phyloP scores from a whole-genome alignment of 2,113 vertebrate genomes.

The Mus pahari region DNA sequence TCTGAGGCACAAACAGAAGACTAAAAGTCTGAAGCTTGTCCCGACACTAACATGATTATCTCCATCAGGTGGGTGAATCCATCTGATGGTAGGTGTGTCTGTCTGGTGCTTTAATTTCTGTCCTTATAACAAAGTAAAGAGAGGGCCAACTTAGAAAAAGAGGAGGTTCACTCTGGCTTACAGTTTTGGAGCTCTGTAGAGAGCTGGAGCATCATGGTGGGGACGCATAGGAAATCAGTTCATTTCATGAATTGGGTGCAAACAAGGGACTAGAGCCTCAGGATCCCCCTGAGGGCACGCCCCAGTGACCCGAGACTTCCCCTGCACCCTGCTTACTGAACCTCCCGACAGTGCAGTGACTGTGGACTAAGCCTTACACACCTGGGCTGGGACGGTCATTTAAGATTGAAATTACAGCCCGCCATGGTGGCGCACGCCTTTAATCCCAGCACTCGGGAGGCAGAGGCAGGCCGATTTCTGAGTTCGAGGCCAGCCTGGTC shows the following conservation, averaged over 20 bases:
- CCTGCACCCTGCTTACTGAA: background rate
- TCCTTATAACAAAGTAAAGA: background rate
- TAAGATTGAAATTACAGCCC: background rate
- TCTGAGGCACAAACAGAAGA: background rate
- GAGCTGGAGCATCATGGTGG: background rate
- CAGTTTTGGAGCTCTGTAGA: background rate
- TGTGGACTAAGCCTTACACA: background rate
- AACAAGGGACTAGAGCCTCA: background rate
- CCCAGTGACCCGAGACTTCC: background rate
- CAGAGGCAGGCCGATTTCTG: too few species aligned
- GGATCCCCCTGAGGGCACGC: background rate
- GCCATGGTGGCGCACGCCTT: too few species aligned
- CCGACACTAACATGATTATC: background rate
- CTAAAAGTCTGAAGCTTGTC: background rate
- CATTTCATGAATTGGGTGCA: background rate
- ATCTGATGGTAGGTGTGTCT: background rate
- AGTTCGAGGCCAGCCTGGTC: too few species aligned
- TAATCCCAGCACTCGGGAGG: too few species aligned
- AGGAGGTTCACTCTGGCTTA: background rate
- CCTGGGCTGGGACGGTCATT: too few species aligned
- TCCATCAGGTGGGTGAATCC: background rate
- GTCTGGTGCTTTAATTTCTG: background rate
- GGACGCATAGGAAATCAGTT: background rate
- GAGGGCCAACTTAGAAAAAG: background rate
- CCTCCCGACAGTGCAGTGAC: background rate